These are phyloP conservation scores for Calidris pugnax DNA, from an alignment of 2,113 vertebrate genomes.

Conservation along the genomic window DNA sequence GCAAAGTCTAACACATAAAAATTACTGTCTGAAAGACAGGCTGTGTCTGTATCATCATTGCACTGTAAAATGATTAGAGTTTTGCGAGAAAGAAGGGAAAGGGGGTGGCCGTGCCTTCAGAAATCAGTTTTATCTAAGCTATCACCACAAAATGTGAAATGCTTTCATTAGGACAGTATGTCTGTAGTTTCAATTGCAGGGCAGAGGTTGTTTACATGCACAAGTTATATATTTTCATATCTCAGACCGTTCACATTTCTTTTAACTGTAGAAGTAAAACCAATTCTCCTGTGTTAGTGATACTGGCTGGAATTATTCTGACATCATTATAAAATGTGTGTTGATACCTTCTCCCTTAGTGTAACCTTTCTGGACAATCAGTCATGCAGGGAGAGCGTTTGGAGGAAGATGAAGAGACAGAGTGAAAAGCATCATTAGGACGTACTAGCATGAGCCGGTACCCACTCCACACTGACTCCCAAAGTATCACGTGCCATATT, in stretches of 20 bases:
- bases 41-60: not conserved
- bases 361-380: not conserved
- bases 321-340: not conserved
- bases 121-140: not conserved
- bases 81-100: not conserved
- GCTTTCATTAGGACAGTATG: not conserved
- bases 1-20: not conserved
- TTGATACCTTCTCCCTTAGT: not conserved
- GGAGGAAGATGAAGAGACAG: not conserved
- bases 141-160: not conserved
- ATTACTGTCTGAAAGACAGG: not conserved
- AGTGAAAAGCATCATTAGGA: not conserved
- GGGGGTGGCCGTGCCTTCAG: not conserved
- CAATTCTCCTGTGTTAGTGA: not conserved
- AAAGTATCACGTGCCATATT: not conserved
- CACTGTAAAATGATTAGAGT: not conserved
- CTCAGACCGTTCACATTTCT: not conserved
- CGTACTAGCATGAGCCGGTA: not conserved
- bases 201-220: not conserved
- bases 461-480: not conserved
- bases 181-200: not conserved
- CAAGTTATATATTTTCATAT: not conserved
- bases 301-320: not conserved
- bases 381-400: not conserved
- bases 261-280: not conserved